phyloP scores from a whole-genome alignment of 2,797 vertebrate species.

The Streptopelia turtur region DNA sequence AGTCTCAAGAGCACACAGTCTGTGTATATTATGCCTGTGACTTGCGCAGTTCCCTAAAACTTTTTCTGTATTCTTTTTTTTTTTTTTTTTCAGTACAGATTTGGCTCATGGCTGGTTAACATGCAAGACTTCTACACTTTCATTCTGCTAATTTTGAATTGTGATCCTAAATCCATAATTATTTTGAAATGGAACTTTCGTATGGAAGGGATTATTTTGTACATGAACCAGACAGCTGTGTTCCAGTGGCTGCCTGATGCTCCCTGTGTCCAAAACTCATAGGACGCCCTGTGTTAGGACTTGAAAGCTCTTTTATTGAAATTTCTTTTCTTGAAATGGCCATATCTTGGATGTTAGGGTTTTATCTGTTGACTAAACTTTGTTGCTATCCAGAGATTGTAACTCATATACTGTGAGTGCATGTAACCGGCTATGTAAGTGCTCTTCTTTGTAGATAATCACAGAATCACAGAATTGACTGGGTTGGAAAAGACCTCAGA shows the following conservation, averaged over 20 bases:
- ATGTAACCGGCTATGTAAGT: fast-evolving
- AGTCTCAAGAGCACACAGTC: neutral
- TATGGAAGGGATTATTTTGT: neutral
- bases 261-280: neutral
- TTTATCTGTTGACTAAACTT: neutral
- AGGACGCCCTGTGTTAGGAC: neutral
- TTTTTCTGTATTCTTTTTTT: fast-evolving
- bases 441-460: neutral
- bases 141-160: neutral
- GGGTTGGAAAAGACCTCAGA: too few relatives aligned
- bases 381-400: neutral
- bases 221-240: neutral
- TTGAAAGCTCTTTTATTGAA: neutral
- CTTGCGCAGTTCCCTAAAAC: neutral
- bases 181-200: neutral
- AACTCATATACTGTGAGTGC: neutral
- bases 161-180: neutral
- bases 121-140: neutral
- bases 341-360: neutral
- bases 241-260: neutral
- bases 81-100: fast-evolving
- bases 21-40: neutral
- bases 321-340: neutral
- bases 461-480: too few relatives aligned
- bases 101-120: neutral